Evolutionary conservation across 1,140 invertebrate genomes (phyloP).

Genomic region (Sinonovacula constricta): DNA sequence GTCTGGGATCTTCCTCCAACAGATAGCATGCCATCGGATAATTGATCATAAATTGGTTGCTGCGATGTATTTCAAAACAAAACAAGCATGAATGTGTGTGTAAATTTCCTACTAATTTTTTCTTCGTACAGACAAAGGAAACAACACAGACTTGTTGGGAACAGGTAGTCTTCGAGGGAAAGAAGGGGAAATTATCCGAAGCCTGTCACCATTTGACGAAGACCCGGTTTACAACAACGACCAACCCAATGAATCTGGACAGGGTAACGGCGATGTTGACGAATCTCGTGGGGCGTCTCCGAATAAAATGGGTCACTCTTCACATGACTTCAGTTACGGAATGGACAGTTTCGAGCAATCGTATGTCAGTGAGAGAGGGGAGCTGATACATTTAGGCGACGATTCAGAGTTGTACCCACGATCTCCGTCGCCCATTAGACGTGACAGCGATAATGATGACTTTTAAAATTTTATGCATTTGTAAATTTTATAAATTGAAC

Average conservation of each 20-base stretch:
- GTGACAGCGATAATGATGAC: constrained; percentile 63
- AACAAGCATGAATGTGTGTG: no score
- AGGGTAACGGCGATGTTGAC: constrained; percentile 6
- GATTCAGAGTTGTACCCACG: constrained; percentile 57
- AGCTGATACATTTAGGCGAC: constrained; percentile 63
- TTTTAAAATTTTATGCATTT: no score
- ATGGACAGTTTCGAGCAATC: constrained; percentile 73
- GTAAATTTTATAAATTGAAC: no score
- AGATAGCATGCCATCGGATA: no score
- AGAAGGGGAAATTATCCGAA: constrained; percentile 43
- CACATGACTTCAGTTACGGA: constrained; percentile 66
- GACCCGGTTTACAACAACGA: neutral
- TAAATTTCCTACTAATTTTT: no score
- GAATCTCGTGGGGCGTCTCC: neutral
- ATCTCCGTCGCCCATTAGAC: constrained; percentile 52
- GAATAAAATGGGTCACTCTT: constrained; percentile 41
- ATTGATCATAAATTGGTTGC: no score
- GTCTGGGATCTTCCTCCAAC: no score
- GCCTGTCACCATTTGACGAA: constrained; percentile 45
- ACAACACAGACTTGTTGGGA: neutral
- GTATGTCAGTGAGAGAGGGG: constrained; percentile 68
- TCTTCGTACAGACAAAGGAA: no score
- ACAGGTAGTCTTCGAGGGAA: constrained; percentile 27
- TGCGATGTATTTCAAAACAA: no score
- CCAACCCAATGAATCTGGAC: neutral